Evolutionary conservation across 2,888 invertebrate species (phyloP), one percentile per base, ranked within the genome.

Genomic region (Acleris sparsana): DNA sequence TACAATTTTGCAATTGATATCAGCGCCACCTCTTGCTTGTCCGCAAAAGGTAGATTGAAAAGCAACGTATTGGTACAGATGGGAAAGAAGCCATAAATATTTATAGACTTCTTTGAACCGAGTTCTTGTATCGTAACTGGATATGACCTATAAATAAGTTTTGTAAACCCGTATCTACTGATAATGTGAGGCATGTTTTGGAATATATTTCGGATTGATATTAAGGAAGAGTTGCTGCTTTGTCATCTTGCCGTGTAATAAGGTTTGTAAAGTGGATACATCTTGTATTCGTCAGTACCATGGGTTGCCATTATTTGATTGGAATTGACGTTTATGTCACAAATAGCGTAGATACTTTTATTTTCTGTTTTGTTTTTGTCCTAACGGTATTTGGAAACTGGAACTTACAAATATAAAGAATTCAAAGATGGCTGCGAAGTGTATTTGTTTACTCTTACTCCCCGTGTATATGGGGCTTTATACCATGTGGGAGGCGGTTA

Each of bases 1-100:
- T 39, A 43, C 57, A 46, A n/a, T 55, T 33, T 29, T 51, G 22
- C 51, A 46, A 60, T 60, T 60, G 51, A 60, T 39, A 60, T 43
- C 51, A 60, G 22, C 59, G 59, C 43, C 59, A 22, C 17, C 59
- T 60, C 59, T 51, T n/a, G 43, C 20, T 25, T 7, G 39, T 25
- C 51, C n/a, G 29, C 52, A 52, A 11, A 29, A 57, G 18, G 33
- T 63, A 29, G 20, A 63, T 57, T 57, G 57, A 63, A 52, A 51
- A 63, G 56, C 56, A 46, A 22, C 44, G 46, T 25, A 43, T 17
- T 16, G 6, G 46, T 25, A 56, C 25, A 20, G 25, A 56, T 20
- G 52, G 57, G 52, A 57, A 58, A 57, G 29, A 29, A 51, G 39
- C 56, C 48, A 67, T 69, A 67, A 69, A 69, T 67, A 69, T 67